Evolutionary conservation across 2,888 invertebrate species (phyloP).

Genomic region (Cloeon dipterum): DNA sequence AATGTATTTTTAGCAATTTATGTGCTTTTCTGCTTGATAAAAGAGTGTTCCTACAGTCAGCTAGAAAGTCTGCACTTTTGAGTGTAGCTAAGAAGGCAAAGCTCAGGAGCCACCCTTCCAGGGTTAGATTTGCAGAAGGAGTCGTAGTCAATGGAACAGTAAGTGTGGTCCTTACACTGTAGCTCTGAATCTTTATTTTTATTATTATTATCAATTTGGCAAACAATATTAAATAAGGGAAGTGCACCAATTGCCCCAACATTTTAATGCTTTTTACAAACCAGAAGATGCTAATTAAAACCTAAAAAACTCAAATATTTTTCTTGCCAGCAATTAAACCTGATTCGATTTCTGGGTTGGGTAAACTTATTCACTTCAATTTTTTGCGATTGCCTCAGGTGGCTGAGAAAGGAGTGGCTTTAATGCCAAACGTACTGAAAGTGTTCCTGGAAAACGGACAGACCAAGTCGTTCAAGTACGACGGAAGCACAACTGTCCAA

Average conservation of each 20-base stretch:
- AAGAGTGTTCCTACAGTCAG: too few relatives aligned
- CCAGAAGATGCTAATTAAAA: too few relatives aligned
- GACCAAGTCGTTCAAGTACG: conserved; percentile 88
- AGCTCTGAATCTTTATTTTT: too few relatives aligned
- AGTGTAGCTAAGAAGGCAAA: conserved; percentile 73
- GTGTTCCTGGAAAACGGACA: conserved; percentile 90
- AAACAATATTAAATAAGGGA: too few relatives aligned
- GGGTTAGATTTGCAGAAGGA: conserved; percentile 75
- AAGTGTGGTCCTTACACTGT: too few relatives aligned
- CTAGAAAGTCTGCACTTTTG: conserved; percentile 57
- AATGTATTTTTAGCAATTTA: too few relatives aligned
- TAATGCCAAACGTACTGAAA: conserved; percentile 85
- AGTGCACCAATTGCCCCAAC: too few relatives aligned
- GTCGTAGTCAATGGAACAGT: conserved; percentile 71
- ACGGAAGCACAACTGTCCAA: conserved; percentile 68
- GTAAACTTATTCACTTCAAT: neutral
- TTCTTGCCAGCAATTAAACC: too few relatives aligned
- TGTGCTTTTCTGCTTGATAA: neutral
- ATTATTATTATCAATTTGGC: too few relatives aligned
- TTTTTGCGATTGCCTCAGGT: neutral
- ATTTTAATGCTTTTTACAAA: too few relatives aligned
- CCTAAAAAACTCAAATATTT: too few relatives aligned
- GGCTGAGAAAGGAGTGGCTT: conserved; percentile 47
- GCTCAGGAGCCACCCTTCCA: conserved; percentile 52
- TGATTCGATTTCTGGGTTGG: too few relatives aligned